phyloP scores from a whole-genome alignment of 2,888 invertebrate species.

The Cyclophora punctaria region DNA sequence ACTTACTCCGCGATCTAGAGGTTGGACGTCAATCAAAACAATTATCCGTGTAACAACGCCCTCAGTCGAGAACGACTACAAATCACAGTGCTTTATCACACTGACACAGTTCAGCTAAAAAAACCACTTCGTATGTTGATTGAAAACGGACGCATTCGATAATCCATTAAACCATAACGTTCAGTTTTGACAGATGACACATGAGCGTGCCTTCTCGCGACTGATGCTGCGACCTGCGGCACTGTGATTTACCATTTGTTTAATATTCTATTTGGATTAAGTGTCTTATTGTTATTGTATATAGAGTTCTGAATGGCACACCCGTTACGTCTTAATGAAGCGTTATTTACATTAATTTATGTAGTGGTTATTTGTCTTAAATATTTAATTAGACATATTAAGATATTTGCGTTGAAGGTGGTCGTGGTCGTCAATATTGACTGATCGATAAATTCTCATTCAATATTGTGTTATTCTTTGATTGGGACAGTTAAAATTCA shows the following conservation, averaged over 20 bases:
- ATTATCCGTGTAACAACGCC: slow-evolving; percentile 29
- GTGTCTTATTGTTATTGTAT: too few species aligned
- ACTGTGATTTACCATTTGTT: slow-evolving; percentile 1
- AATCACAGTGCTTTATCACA: slow-evolving; percentile 28
- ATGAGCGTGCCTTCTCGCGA: slow-evolving; percentile 34
- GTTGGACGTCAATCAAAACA: slow-evolving; percentile 34
- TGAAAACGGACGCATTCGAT: slow-evolving; percentile 55
- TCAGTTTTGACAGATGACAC: slow-evolving; percentile 55
- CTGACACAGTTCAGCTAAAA: slow-evolving; percentile 37
- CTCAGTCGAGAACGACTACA: slow-evolving; percentile 22
- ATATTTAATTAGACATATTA: too few species aligned
- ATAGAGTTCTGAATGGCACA: too few species aligned
- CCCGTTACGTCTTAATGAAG: too few species aligned
- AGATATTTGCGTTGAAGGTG: too few species aligned
- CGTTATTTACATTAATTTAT: too few species aligned
- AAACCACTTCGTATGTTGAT: slow-evolving; percentile 41
- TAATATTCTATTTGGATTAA: neutral
- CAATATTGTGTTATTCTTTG: too few species aligned
- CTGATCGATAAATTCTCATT: too few species aligned
- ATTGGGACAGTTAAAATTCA: too few species aligned
- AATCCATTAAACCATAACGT: slow-evolving; percentile 52
- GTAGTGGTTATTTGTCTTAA: too few species aligned
- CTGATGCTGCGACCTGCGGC: slow-evolving; percentile 33
- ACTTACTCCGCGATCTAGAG: slow-evolving; percentile 1
- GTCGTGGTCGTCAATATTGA: too few species aligned